Conservation (phyloP, 1,140 invertebrate species). For the Tribolium madens region DNA sequence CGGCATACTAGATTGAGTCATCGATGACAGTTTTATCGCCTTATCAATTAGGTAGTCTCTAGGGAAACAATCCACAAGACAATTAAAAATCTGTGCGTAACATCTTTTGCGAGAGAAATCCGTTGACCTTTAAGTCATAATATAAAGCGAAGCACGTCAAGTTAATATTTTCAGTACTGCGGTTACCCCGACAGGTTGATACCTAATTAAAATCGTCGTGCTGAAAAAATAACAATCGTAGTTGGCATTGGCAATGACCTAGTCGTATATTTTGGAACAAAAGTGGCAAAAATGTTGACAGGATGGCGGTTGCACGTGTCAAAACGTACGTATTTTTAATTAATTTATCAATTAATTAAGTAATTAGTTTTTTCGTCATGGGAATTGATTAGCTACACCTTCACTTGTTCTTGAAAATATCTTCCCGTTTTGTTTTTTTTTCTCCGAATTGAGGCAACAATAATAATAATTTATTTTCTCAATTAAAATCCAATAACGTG, state of each 20-base stretch:
- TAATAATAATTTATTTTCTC: no score
- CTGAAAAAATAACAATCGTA: neutral
- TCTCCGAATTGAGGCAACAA: neutral
- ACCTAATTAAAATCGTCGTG: neutral
- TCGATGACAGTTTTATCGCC: no score
- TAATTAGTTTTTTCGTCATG: no score
- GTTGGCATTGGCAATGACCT: conserved; percentile 27
- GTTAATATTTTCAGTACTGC: conserved; percentile 21
- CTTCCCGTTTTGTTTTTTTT: neutral
- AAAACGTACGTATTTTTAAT: conserved; percentile 46
- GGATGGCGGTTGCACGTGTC: conserved; percentile 49
- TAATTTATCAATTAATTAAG: neutral
- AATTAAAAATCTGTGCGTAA: conserved; percentile 12
- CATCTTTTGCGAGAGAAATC: conserved; percentile 24
- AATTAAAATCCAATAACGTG: neutral
- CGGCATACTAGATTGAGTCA: no score
- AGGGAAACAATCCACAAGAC: neutral
- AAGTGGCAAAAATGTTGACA: conserved; percentile 46
- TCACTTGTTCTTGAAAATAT: conserved; percentile 34
- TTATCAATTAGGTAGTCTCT: no score
- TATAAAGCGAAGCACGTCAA: conserved; percentile 30
- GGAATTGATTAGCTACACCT: no score
- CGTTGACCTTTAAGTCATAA: conserved; percentile 35
- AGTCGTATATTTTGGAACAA: neutral
- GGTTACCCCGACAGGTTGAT: neutral